Evolutionary conservation across 2,888 invertebrate species (phyloP).

Genomic region (Ditula angustiorana): DNA sequence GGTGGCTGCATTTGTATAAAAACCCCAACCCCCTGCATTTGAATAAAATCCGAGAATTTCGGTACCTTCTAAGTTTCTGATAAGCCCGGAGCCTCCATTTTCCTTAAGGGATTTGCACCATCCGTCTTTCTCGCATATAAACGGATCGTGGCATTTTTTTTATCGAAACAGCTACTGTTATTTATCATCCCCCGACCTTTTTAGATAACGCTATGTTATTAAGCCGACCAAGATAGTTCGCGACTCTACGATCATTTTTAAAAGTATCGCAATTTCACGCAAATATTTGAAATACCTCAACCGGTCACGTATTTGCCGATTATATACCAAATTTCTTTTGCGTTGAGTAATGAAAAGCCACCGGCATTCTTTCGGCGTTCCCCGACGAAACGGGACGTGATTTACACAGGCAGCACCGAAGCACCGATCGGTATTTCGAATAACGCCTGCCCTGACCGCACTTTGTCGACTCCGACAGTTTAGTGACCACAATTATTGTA

Average conservation of each 20-base stretch:
- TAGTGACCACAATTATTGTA: conserved; percentile 20
- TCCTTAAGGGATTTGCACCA: conserved; percentile 29
- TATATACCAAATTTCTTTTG: conserved; percentile 11
- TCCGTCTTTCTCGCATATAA: conserved; percentile 32
- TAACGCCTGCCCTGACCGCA: conserved; percentile 47
- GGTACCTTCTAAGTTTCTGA: conserved; percentile 14
- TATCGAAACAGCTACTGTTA: conserved; percentile 10
- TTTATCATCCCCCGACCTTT: conserved; percentile 26
- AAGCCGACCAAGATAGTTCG: neutral
- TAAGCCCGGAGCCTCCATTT: conserved; percentile 17
- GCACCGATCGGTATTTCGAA: conserved; percentile 47
- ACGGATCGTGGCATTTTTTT: conserved; percentile 33
- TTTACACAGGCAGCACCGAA: conserved; percentile 47
- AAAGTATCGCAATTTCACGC: neutral
- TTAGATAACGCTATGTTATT: conserved; percentile 8
- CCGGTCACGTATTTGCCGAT: conserved; percentile 1
- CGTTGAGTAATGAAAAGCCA: neutral
- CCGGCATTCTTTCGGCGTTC: conserved; percentile 32
- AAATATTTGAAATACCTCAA: conserved; percentile 9
- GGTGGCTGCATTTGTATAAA: conserved; percentile 12
- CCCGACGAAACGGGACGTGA: conserved; percentile 43
- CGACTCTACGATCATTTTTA: neutral
- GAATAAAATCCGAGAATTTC: conserved; percentile 11
- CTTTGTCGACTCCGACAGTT: conserved; percentile 44
- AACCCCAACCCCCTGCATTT: conserved; percentile 5